Base-by-base conservation (phyloP, 2,113 vertebrate genomes). In the Martes martes region DNA sequence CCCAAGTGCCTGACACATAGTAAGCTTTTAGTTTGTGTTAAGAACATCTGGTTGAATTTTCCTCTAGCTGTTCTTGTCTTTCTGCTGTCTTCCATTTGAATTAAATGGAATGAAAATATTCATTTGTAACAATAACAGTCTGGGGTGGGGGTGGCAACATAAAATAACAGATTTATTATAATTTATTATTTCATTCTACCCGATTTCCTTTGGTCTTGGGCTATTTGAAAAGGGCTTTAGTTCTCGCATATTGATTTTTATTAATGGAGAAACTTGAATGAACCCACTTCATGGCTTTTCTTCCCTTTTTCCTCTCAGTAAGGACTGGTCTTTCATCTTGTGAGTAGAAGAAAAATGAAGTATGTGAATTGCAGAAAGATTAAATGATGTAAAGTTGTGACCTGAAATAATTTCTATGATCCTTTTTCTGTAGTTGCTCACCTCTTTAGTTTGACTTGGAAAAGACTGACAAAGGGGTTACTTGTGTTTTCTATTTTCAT, bases 391-490 rank as follows among this genome's bases (percentile, higher is more conserved):
- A 14, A 83, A 47, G 69, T 81, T 55, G 19, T 88, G 69, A 84
- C 19, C 1, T 21, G 14, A 89, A 87, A 71, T 94, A 47, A 92
- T 74, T 92, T 92, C 57, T 15, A 42, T 73, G 47, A 93, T 79
- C 28, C 18, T 83, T 84, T 65, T 28, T 79, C 50, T 81, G 14
- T 86, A 69, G 2, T 89, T 15, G 71, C 31, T 89, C n/a, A 42
- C 21, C 33, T 74, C 76, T 96, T 89, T 81, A 89, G 24, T 94
- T 95, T 89, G 82, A 79, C 15, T 24, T 92, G 61, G 39, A 73
- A 65, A 79, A 67, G 42, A 57, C 28, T 55, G 85, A 76, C 28
- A 57, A 18, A 45, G 45, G 39, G 31, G 6, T 84, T 86, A 28
- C 59, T 21, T 52, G n/a, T 82, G 31, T 63, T 94, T 36, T 85